phyloP scores from a whole-genome alignment of 2,797 vertebrate genomes.

The Rousettus madagascariensis region DNA sequence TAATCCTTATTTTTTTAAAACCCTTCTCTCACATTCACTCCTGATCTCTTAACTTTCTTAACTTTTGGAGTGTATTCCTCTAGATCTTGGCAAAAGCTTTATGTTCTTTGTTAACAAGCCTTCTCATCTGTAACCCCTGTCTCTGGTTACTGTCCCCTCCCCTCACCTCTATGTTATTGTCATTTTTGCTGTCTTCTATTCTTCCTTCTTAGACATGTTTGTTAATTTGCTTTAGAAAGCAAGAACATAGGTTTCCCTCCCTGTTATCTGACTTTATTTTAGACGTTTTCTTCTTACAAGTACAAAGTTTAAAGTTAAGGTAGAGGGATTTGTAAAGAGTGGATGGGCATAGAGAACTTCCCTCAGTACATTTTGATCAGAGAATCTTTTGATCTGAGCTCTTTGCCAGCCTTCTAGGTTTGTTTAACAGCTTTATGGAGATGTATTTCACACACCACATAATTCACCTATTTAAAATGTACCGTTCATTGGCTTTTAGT shows the following conservation, averaged over 20 bases:
- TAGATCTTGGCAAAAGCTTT: neutral
- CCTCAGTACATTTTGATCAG: neutral
- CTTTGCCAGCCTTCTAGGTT: neutral
- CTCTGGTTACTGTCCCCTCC: neutral
- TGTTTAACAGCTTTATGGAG: neutral
- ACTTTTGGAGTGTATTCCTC: neutral
- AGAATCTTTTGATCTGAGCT: neutral
- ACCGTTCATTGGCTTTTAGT: neutral
- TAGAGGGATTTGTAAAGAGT: neutral
- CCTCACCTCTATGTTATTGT: neutral
- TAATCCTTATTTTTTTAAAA: conserved; percentile 29
- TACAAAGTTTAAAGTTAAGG: neutral
- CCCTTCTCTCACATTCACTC: neutral
- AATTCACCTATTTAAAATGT: neutral
- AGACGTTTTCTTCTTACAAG: neutral
- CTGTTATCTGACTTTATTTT: neutral
- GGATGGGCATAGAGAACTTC: neutral
- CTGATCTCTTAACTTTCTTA: neutral
- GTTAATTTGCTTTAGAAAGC: neutral
- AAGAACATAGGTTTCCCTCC: neutral
- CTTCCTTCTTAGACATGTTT: neutral
- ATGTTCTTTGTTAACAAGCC: neutral
- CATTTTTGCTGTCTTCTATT: neutral
- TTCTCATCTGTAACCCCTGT: neutral
- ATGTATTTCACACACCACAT: neutral